Percentiles rank a stretch among this genome's conserved stretches.
These are phyloP conservation scores for Urophycis tenuis DNA, from an alignment of 2,797 vertebrate species.

Conservation along the genomic window DNA sequence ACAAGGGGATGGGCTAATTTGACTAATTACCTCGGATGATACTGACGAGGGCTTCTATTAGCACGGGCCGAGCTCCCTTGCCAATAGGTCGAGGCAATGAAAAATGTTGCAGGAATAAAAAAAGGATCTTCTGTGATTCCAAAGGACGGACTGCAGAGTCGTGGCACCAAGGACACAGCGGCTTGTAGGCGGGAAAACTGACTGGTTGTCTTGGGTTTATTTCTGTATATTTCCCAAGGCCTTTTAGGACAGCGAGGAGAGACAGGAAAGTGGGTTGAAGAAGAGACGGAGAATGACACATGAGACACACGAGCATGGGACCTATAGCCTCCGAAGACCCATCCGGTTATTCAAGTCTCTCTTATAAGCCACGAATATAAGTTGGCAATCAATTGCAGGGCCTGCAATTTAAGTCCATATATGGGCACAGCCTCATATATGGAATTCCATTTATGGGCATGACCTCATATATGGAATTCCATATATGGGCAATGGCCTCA, in stretches of 20 bases:
- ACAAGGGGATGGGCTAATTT: constrained; percentile 64
- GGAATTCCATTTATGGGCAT: no score
- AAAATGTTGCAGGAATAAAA: constrained; percentile 23
- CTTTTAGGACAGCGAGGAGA: neutral
- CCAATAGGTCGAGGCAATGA: constrained; percentile 51
- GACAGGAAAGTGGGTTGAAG: neutral
- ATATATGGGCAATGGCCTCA: no score
- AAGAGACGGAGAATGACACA: neutral
- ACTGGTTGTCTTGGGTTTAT: neutral
- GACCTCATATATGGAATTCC: no score
- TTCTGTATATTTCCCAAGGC: neutral
- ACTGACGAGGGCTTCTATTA: constrained; percentile 69
- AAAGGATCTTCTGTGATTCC: neutral
- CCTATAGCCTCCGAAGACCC: neutral
- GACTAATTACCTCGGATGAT: constrained; percentile 68
- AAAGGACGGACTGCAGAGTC: constrained; percentile 23
- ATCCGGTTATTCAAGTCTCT: neutral
- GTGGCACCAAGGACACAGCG: neutral
- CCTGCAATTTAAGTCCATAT: no score
- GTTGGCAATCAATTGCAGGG: no score
- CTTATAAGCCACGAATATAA: no score
- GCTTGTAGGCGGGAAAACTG: neutral
- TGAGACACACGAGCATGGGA: neutral
- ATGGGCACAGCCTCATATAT: no score
- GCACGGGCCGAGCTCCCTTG: constrained; percentile 52